Percentiles rank a stretch among this genome's conserved stretches.
Conservation (phyloP, 2,888 invertebrate genomes). For the Scaptomyza parva region DNA sequence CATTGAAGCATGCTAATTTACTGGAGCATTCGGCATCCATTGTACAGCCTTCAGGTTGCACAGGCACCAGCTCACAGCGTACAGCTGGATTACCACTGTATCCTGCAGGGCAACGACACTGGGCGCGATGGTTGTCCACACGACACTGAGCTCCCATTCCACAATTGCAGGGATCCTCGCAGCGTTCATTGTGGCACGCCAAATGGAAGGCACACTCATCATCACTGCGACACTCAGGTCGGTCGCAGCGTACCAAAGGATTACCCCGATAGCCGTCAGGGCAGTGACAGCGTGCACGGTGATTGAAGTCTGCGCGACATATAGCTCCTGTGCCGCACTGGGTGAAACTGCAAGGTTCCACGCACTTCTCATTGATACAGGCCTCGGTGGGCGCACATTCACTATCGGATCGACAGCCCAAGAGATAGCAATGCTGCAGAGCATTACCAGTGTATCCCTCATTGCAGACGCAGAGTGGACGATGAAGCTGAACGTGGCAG, state of each 20-base stretch:
- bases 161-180: constrained; percentile 94
- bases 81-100: constrained; percentile 91
- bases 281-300: constrained; percentile 92
- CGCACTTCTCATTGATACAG: constrained; percentile 92
- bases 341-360: constrained; percentile 91
- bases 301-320: constrained; percentile 91
- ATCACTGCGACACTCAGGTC: constrained; percentile 91
- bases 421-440: constrained; percentile 90
- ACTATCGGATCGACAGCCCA: constrained; percentile 93
- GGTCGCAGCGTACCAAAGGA: constrained; percentile 90
- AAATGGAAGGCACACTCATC: constrained; percentile 92
- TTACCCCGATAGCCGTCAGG: constrained; percentile 91
- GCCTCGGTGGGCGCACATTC: constrained; percentile 93
- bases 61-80: constrained; percentile 87
- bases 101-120: constrained; percentile 93
- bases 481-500: constrained; percentile 91
- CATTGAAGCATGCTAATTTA: constrained; percentile 92
- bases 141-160: constrained; percentile 91
- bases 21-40: constrained; percentile 94
- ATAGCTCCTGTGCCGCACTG: constrained; percentile 93
- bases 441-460: constrained; percentile 93
- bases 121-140: constrained; percentile 90
- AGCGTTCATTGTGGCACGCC: constrained; percentile 91
- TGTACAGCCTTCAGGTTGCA: constrained; percentile 88
- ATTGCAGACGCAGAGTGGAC: constrained; percentile 92